Evolutionary conservation across 2,113 vertebrate genomes (phyloP), one percentile per base, ranked within the genome.

Genomic region (Ciconia boyciana): DNA sequence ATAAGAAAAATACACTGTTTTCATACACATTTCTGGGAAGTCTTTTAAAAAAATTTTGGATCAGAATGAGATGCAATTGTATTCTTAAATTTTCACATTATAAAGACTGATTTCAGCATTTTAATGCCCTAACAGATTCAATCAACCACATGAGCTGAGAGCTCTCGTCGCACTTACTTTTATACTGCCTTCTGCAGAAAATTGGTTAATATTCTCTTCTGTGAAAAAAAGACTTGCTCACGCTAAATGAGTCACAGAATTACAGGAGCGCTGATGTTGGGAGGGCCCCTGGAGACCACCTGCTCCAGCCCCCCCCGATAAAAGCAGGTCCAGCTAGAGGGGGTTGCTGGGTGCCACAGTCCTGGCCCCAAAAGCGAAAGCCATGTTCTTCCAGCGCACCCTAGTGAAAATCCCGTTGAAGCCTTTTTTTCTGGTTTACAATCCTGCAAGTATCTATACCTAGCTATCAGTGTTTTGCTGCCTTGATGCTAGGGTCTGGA

Each of bases 221-320:
- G 49, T 34, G 16, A n/a, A 60, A 58, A 31, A 46, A n/a, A 43
- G 49, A 34, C 39, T 2, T 55, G 13, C 10, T 79, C 0, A 1
- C 29, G 11, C 48, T 55, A 43, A 60, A 55, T 13, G 29, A 46
- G 19, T 36, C 75, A 41, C 10, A 39, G 46, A 85, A 88, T 17
- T n/a, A 28, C 4, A 13, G 28, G 71, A 62, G 7, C 9, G 3
- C 15, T 55, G 48, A 28, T 41, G 26, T 9, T 57, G 72, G 52
- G 80, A 55, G 16, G 16, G 19, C 4, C 25, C 68, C 48, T 70
- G 65, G 28, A 51, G 19, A 41, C 29, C 36, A 54, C 16, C 18
- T 14, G 14, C 31, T 76, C 32, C 52, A 51, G 5, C 15, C 0
- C 5, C 36, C 25, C 11, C 29, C 0, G 18, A 62, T 7, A 43